Evolutionary conservation across 2,888 invertebrate species (phyloP), one percentile per base, ranked within the genome.

Genomic region (Lissocephala sabroskyi): DNA sequence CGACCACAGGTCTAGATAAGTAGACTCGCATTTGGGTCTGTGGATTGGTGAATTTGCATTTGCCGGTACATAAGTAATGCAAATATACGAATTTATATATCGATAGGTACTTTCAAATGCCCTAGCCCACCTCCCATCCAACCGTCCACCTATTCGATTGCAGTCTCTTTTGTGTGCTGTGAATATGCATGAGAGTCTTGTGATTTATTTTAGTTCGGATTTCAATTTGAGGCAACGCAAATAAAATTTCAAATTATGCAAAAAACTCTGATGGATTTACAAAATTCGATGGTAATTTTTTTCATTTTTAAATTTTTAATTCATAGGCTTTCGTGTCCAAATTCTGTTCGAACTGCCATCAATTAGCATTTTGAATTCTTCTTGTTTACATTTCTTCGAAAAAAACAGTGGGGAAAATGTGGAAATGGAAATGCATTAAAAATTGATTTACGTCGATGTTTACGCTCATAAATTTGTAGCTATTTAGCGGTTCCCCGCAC

Each of bases 401-500:
- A 43, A 40, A 32, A 32, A n/a, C n/a, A n/a, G n/a, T n/a, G n/a
- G n/a, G n/a, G n/a, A n/a, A n/a, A n/a, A n/a, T n/a, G n/a, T 42
- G 45, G 36, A 62, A 68, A 70, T 70, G 77, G 66, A 62, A 78
- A 71, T 67, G 65, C 79, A 73, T 78, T 73, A 73, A 78, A 78
- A 78, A 67, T 73, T 73, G 79, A 73, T 73, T 76, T 78, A 78
- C 73, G 55, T 53, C 28, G 41, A 58, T 56, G 59, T 67, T 59
- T 66, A 75, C 76, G 68, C 56, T 73, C 71, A 73, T 73, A 73
- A 73, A 73, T 73, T 73, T 73, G 71, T 78, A 76, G 68, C 79
- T 73, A 78, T 78, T 73, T 78, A 78, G 77, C 79, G 74, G 77
- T 73, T 56, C 33, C 59, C 56, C 63, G 58, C 17, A 60, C 49